Base-by-base conservation (phyloP, 2,797 vertebrate genomes). In the Tragopan temminckii region DNA sequence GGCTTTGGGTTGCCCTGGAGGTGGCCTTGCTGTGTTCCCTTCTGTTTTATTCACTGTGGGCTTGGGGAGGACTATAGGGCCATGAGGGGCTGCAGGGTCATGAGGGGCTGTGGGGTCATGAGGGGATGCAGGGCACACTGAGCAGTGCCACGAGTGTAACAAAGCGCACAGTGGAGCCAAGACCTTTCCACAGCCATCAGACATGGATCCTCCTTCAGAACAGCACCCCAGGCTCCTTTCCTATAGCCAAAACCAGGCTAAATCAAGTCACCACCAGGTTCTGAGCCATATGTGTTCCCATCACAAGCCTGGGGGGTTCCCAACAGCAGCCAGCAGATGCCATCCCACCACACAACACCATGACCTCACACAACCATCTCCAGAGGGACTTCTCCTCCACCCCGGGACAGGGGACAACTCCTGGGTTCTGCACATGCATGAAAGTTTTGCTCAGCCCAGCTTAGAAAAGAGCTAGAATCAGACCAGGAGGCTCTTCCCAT, bases 371-470 rank as follows among this genome's bases (percentile, higher is more conserved):
- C 27, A 2, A 11, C 40, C 66, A 13, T 46, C 35, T 48, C 3
- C 66, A 5, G 1, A 8, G 19, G 72, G 55, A n/a, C 17, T 31
- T 33, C 45, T 59, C 48, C 43, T 50, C 20, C 27, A 57, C 62
- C 38, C 7, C 0, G 1, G 19, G 40, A 23, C 8, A 8, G 11
- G 6, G 2, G 53, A 7, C 23, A 24, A 43, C 35, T 64, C 53
- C 9, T 3, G 27, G 5, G 7, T 2, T 8, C 13, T 14, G 3
- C 27, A 0, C 35, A 2, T 0, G 0, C 21, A 23, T 2, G 1
- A 25, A 27, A 18, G 29, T 59, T 50, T 53, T 13, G 5, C 53
- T 18, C 16, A 71, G 71, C 20, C 66, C 5, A 36, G 42, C 25
- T 27, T 8, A 27, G 17, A 14, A 2, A 52, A 15, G 27, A 4